Evolutionary conservation across 2,888 invertebrate species (phyloP).

Genomic region (Sminthurinus aureus): DNA sequence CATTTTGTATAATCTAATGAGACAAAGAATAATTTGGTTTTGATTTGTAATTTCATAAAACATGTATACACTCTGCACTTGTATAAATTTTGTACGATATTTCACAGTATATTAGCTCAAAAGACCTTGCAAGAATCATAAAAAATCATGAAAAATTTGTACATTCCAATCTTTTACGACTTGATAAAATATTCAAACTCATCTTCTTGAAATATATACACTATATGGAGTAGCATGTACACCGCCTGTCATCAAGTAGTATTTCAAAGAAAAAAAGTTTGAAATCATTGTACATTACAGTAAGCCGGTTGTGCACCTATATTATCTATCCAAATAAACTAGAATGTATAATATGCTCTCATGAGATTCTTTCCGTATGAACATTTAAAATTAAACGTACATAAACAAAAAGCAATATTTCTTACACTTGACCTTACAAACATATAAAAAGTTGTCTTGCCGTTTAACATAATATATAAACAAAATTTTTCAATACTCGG

Average conservation of each 20-base stretch:
- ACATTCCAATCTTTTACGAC: not conserved
- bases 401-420: constrained; percentile 5
- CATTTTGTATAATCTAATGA: not conserved
- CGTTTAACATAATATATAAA: not conserved
- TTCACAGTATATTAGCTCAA: not conserved
- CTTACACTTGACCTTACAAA: constrained; percentile 25
- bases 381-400: not conserved
- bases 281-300: no score
- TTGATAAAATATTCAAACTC: not conserved
- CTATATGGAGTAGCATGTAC: not conserved
- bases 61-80: not conserved
- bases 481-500: no score
- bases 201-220: not conserved
- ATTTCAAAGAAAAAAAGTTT: not conserved
- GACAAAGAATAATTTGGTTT: constrained; percentile 14
- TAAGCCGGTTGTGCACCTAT: constrained; percentile 7
- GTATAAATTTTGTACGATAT: not conserved
- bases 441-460: not conserved
- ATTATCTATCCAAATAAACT: not conserved
- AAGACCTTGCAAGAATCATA: not conserved
- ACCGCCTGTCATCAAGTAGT: not conserved
- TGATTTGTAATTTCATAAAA: not conserved
- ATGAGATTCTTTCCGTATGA: constrained; percentile 14
- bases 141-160: not conserved
- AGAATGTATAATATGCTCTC: not conserved